Evolutionary conservation across 1,140 invertebrate species (phyloP), one percentile per base, ranked within the genome.

Genomic region (Zaprionus vittiger): DNA sequence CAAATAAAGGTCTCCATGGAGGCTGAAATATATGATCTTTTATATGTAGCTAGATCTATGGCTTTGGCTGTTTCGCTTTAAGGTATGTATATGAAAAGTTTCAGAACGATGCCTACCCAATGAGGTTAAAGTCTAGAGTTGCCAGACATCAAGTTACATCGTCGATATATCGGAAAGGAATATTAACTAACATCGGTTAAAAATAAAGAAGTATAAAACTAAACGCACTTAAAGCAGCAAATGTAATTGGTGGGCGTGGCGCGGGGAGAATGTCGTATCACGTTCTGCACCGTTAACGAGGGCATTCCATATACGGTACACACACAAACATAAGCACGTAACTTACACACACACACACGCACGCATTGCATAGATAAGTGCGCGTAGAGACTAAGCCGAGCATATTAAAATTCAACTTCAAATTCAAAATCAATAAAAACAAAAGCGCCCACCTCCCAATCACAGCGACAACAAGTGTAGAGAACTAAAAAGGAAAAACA

Each of bases 351-450:
- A 34, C 1, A 7, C 7, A 38, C 14, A 17, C 37, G 24, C 20
- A 54, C 15, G 24, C 22, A 11, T 14, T 47, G 22, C 3, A 24
- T 31, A 37, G 61, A 56, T 66, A 86, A 77, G 67, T 79, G 70
- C 66, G 65, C 44, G 38, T 34, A 70, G 49, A 47, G 28, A 41
- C 24, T 55, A 47, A 37, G 68, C 60, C 20, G 49, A 71, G 63
- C 55, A 72, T 80, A 73, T 80, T 83, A 73, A 87, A 80, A 87
- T 80, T 70, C 75, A 73, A 77, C 80, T 86, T 87, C 83, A 80
- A 80, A 87, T 87, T 76, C 56, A 72, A 77, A 86, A 83, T 86
- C 83, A 86, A 86, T 86, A 86, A 57, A 77, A 73, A 86, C 76
- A 76, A 81, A 65, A 56, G 65, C 17, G 67, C 83, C 52, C 75